phyloP scores from a whole-genome alignment of 2,888 invertebrate species.

The Chymomyza procnemis region DNA sequence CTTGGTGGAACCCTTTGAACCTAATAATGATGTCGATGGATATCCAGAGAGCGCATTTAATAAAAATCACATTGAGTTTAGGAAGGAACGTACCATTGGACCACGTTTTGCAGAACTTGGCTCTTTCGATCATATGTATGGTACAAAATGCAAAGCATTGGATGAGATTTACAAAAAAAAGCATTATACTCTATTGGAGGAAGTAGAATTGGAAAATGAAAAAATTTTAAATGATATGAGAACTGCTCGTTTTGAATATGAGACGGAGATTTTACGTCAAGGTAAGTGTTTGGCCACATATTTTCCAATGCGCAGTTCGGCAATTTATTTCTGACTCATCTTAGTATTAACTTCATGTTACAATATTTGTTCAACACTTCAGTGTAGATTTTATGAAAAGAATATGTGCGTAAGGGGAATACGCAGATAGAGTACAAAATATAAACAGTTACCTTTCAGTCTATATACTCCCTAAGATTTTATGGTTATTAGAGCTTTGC shows the following conservation, averaged over 20 bases:
- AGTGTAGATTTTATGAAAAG: no score
- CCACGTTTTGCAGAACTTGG: conserved; percentile 93
- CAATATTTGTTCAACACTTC: no score
- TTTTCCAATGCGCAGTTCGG: no score
- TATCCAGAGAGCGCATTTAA: conserved; percentile 89
- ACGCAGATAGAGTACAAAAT: no score
- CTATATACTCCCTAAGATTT: no score
- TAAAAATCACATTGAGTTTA: conserved; percentile 87
- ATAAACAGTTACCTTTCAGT: no score
- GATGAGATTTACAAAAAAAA: conserved; percentile 95
- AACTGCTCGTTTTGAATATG: conserved; percentile 96
- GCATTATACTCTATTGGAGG: conserved; percentile 91
- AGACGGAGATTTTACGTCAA: conserved; percentile 95
- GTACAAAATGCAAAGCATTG: conserved; percentile 97
- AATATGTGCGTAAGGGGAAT: no score
- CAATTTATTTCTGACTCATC: no score
- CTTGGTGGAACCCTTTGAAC: conserved; percentile 93
- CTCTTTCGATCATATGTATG: conserved; percentile 97
- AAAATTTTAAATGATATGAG: conserved; percentile 98
- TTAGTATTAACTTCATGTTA: no score
- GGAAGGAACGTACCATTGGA: conserved; percentile 88
- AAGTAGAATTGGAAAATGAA: conserved; percentile 93
- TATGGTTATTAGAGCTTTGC: no score
- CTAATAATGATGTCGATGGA: conserved; percentile 95
- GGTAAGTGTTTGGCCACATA: no score